phyloP scores from a whole-genome alignment of 2,888 invertebrate genomes.

The Yponomeuta cagnagella region DNA sequence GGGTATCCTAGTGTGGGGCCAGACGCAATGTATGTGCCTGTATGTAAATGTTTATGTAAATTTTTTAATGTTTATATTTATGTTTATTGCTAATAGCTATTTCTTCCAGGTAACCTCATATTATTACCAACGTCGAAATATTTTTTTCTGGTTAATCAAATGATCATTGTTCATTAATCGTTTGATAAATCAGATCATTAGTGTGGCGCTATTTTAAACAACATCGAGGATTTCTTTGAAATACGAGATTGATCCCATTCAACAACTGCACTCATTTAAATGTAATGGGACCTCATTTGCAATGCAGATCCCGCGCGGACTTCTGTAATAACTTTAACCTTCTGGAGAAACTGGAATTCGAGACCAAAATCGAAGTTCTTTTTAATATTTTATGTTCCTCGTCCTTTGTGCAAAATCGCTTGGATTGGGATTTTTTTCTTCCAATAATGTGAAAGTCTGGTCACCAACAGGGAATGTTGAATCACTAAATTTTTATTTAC shows the following conservation, averaged over 20 bases:
- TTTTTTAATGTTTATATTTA: too few species aligned
- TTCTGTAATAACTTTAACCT: conserved; percentile 42
- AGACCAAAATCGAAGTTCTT: conserved; percentile 27
- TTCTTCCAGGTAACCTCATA: too few species aligned
- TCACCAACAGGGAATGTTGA: too few species aligned
- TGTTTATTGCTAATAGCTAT: too few species aligned
- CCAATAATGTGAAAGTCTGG: background rate
- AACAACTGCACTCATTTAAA: conserved; percentile 1
- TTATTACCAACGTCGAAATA: too few species aligned
- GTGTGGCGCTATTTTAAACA: background rate
- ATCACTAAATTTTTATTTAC: too few species aligned
- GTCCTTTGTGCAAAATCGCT: background rate
- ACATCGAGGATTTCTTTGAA: background rate
- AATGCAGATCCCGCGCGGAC: conserved; percentile 51
- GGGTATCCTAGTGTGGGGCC: too few species aligned
- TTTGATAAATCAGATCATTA: too few species aligned
- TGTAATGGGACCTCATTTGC: conserved; percentile 37
- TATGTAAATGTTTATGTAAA: too few species aligned
- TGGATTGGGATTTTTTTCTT: background rate
- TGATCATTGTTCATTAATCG: too few species aligned
- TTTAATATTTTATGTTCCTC: conserved; percentile 22
- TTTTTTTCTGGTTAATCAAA: too few species aligned
- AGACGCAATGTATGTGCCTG: too few species aligned
- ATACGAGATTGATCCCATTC: background rate
- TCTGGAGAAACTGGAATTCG: conserved; percentile 31